Conservation (phyloP, 2,797 vertebrate species). For the Rhodeus uyekii region DNA sequence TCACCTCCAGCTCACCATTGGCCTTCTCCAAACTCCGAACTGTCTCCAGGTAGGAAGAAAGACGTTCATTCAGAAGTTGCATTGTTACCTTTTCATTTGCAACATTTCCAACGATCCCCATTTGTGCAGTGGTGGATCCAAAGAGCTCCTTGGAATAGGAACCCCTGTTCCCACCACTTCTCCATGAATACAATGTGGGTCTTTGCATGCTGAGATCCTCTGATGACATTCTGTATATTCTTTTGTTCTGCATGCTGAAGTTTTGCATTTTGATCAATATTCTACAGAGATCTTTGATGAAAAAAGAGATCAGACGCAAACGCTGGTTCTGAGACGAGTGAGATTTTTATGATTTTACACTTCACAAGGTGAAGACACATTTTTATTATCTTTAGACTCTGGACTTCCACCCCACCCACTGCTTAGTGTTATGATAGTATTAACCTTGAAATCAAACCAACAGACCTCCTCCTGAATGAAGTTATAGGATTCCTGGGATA, state of each 20-base stretch:
- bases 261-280: constrained; percentile 11
- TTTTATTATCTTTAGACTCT: constrained; percentile 29
- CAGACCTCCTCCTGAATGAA: background rate
- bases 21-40: constrained; percentile 84
- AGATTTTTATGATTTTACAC: constrained; percentile 3
- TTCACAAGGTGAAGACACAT: background rate
- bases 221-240: constrained; percentile 1
- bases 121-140: constrained; percentile 17
- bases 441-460: background rate
- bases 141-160: background rate
- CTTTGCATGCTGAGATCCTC: constrained; percentile 2
- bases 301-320: constrained; percentile 3
- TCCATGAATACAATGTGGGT: background rate
- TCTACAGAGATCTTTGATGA: background rate
- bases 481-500: too few species aligned
- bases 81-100: constrained; percentile 88
- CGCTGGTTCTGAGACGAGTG: background rate
- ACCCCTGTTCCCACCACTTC: background rate
- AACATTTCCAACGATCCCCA: constrained; percentile 48
- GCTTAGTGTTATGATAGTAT: background rate
- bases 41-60: constrained; percentile 87
- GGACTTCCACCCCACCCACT: constrained; percentile 13
- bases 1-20: constrained; percentile 83
- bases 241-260: background rate
- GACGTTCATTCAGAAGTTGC: constrained; percentile 87